Conservation (phyloP, 2,113 vertebrate species). For the Trachemys scripta region DNA sequence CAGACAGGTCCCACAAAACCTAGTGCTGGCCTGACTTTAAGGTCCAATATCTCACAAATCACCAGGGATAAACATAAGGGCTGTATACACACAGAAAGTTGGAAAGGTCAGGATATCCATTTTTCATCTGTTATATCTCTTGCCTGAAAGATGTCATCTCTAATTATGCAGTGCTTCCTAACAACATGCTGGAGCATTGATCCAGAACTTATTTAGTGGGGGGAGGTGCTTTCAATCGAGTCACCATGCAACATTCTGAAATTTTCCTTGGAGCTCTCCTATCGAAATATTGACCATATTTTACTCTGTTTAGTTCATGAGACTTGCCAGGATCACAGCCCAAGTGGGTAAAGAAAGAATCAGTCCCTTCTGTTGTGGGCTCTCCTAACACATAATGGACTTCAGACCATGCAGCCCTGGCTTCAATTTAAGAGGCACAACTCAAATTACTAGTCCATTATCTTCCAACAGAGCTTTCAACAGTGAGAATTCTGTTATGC, state of each 20-base stretch:
- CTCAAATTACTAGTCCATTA: neutral
- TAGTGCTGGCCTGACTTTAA: neutral
- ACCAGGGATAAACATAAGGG: neutral
- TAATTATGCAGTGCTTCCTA: neutral
- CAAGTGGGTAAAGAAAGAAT: neutral
- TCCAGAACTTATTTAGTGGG: neutral
- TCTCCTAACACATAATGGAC: neutral
- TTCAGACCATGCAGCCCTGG: neutral
- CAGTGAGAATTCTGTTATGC: neutral
- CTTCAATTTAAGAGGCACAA: neutral
- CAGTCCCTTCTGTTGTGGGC: neutral
- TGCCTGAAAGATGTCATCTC: neutral
- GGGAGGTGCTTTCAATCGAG: neutral
- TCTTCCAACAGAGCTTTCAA: neutral
- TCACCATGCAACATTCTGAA: neutral
- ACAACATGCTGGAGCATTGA: neutral
- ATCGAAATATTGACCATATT: slow-evolving; percentile 7
- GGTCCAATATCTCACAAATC: neutral
- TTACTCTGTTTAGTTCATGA: slow-evolving; percentile 1
- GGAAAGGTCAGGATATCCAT: neutral
- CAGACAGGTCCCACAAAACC: neutral
- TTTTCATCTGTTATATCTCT: neutral
- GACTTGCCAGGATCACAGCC: neutral
- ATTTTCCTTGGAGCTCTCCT: slow-evolving; percentile 3
- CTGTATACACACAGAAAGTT: neutral